phyloP scores from a whole-genome alignment of 2,797 vertebrate species.

The Premnoplex brunnescens region DNA sequence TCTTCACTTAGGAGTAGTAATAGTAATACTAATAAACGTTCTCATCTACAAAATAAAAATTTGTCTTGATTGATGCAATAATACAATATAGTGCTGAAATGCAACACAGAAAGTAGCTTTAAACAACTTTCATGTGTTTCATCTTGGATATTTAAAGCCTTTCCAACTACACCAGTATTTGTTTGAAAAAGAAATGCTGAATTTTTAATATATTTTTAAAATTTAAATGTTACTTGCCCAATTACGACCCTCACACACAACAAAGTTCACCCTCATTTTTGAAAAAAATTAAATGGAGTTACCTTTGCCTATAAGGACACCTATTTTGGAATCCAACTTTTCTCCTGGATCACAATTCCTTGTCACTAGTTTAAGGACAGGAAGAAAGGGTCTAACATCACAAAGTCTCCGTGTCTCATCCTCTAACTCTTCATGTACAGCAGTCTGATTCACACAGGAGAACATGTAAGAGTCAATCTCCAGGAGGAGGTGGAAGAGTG shows the following conservation, averaged over 20 bases:
- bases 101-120: neutral
- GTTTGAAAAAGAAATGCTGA: neutral
- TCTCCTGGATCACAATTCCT: slow-evolving; percentile 93
- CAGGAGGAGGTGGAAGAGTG: slow-evolving; percentile 90
- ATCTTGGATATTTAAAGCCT: neutral
- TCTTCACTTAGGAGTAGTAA: neutral
- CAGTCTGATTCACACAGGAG: slow-evolving; percentile 95
- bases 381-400: slow-evolving; percentile 94
- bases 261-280: neutral
- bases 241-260: neutral
- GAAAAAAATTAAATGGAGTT: neutral
- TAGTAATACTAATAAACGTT: neutral
- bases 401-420: slow-evolving; percentile 95
- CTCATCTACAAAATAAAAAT: neutral
- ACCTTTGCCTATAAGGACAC: slow-evolving; percentile 98
- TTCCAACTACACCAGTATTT: neutral
- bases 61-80: neutral
- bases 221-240: neutral
- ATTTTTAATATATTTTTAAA: neutral
- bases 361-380: slow-evolving; percentile 91
- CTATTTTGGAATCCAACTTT: slow-evolving; percentile 95
- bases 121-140: neutral
- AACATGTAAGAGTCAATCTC: slow-evolving; percentile 98
- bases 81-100: neutral
- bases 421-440: slow-evolving; percentile 96